Evolutionary conservation across 1,140 invertebrate species (phyloP).

Genomic region (Triops longicaudatus): DNA sequence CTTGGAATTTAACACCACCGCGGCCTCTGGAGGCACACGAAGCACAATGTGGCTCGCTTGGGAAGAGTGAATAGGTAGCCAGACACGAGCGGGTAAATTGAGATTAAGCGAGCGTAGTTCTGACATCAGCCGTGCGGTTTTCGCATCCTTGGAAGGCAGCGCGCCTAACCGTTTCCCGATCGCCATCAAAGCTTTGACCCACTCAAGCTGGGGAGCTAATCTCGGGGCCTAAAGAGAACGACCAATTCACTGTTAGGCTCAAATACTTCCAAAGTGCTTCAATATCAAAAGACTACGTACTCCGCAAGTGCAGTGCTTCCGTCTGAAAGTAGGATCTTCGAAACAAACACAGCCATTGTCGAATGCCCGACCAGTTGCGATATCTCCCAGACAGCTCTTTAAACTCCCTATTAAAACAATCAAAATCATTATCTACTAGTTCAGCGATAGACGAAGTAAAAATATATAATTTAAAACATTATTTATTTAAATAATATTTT

Average conservation of each 20-base stretch:
- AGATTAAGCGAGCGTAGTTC: slow-evolving; percentile 88
- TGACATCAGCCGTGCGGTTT: slow-evolving; percentile 79
- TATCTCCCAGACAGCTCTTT: slow-evolving; percentile 66
- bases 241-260: too few species aligned
- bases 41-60: slow-evolving; percentile 71
- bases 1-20: slow-evolving; percentile 96
- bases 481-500: too few species aligned
- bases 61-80: slow-evolving; percentile 76
- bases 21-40: slow-evolving; percentile 83
- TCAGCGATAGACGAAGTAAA: too few species aligned
- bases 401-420: slow-evolving; percentile 30
- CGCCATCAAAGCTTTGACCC: slow-evolving; percentile 69
- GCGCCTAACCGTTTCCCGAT: slow-evolving; percentile 84
- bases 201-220: slow-evolving; percentile 74
- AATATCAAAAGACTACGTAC: slow-evolving; percentile 44
- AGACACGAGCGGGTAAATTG: slow-evolving; percentile 93
- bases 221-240: slow-evolving; percentile 57
- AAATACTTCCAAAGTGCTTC: neutral
- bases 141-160: slow-evolving; percentile 87
- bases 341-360: slow-evolving; percentile 91
- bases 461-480: too few species aligned
- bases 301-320: slow-evolving; percentile 62
- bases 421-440: too few species aligned
- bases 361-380: slow-evolving; percentile 87
- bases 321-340: slow-evolving; percentile 59